Base-by-base conservation (phyloP, 37 sponge, comb jelly and placozoan species). In the Aplysina aerophoba region DNA sequence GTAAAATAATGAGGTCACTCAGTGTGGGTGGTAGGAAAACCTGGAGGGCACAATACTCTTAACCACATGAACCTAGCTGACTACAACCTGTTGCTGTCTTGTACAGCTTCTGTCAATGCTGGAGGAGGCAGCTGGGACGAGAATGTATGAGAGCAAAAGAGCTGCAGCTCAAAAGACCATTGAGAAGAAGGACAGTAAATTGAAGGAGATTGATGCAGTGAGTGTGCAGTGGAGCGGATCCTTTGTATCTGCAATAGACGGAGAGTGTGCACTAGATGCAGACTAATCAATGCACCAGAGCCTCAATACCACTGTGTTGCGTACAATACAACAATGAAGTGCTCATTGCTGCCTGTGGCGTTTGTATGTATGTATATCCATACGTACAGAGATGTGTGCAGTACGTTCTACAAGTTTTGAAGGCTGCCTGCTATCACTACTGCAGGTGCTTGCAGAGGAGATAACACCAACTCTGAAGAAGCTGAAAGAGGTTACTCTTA, bases 91-190 rank as follows among this genome's bases (percentile, higher is more conserved):
- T 44, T 3, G 50, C 50, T 44, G 50, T 44, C 8, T 44, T 44
- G 50, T 73, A 34, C 80, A 95, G 97, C 95, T 97, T 27, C 74
- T 98, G 41, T 92, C 99, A 19, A 96, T 98, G 95, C 90, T 98
- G 15, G 99, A 98, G 77, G 99, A 98, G 44, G 99, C 99, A 14
- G 99, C 99, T 11, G 99, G 99, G 5, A 98, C 99, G 2, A 91
- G 95, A 59, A 91, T 98, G 90, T 98, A 96, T 60, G 99, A 99
- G 89, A 97, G 94, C 87, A 99, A 99, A 87, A 93, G 91, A 37
- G 66, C 65, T 5, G 89, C 99, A 55, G 99, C 99, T 77, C 96
- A 95, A 83, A 90, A 84, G 50, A 99, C 99, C 24, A 97, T 99
- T 54, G 97, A 93, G 79, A 99, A 97, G 94, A 99, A 99, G 85